Evolutionary conservation across 2,888 invertebrate genomes (phyloP).

Genomic region (Hypercompe scribonia): DNA sequence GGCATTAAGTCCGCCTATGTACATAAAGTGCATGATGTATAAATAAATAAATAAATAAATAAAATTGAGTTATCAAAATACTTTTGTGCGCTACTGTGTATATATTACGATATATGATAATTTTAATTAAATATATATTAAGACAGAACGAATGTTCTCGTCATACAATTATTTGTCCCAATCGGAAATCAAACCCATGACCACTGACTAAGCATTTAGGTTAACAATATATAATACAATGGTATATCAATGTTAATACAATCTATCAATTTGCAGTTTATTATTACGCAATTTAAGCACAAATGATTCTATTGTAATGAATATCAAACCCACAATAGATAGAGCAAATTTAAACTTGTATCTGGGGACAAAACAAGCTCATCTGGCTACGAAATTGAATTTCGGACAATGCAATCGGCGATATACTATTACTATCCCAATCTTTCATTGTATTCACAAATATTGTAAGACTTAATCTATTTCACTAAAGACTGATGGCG

Average conservation of each 20-base stretch:
- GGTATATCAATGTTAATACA: background rate
- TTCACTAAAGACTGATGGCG: background rate
- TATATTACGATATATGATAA: too few species aligned
- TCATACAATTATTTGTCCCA: too few species aligned
- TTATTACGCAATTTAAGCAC: background rate
- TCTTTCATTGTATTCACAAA: background rate
- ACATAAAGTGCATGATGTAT: too few species aligned
- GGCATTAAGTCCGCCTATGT: too few species aligned
- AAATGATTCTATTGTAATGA: background rate
- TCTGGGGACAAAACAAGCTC: background rate
- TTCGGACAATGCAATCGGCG: background rate
- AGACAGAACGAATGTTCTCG: too few species aligned
- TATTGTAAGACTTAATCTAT: background rate
- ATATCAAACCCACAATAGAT: background rate
- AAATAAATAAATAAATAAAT: too few species aligned
- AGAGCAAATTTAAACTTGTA: background rate
- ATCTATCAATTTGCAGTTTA: background rate
- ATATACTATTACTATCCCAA: background rate
- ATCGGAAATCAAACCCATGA: too few species aligned
- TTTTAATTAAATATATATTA: too few species aligned
- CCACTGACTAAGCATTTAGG: too few species aligned
- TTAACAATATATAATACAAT: background rate
- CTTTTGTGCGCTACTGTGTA: too few species aligned
- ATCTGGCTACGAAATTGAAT: constrained; percentile 5
- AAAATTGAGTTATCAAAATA: too few species aligned